A percentile compares a stretch with the other conserved stretches of the same genome.
Conservation (phyloP, 2,113 vertebrate species). For the Capricornis sumatraensis region DNA sequence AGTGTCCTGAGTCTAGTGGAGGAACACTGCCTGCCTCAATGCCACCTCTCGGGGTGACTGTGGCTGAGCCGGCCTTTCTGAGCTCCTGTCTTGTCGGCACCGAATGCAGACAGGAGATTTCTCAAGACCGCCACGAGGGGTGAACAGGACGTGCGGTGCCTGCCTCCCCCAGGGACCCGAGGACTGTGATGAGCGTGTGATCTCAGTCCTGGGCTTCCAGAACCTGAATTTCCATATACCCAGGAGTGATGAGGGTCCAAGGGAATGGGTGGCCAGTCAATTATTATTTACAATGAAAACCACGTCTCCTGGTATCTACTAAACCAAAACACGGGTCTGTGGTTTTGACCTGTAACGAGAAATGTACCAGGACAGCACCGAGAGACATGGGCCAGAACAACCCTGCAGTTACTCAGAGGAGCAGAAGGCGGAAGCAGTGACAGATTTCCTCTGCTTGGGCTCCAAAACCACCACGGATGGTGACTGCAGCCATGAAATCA, state of each 20-base stretch:
- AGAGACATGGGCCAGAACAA: fast-evolving
- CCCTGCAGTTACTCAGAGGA: background rate
- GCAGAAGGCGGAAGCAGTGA: background rate
- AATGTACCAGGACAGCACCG: background rate
- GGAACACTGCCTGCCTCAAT: background rate
- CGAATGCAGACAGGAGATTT: background rate
- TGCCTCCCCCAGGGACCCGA: background rate
- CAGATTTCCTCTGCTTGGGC: background rate
- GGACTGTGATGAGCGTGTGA: fast-evolving
- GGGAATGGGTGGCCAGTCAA: fast-evolving
- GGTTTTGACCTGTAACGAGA: background rate
- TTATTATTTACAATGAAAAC: background rate
- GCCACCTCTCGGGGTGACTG: too few relatives aligned
- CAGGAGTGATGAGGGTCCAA: too few relatives aligned
- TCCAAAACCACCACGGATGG: background rate
- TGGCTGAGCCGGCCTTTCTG: fast-evolving
- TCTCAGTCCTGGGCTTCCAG: background rate
- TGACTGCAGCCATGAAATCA: background rate
- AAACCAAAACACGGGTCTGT: fast-evolving
- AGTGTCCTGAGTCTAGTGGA: fast-evolving
- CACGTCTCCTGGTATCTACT: background rate
- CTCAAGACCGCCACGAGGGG: too few relatives aligned
- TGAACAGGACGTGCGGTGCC: background rate
- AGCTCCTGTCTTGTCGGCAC: background rate
- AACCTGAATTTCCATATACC: background rate